Evolutionary conservation across 2,888 invertebrate genomes (phyloP).

Genomic region (Standfussiana lucernea): DNA sequence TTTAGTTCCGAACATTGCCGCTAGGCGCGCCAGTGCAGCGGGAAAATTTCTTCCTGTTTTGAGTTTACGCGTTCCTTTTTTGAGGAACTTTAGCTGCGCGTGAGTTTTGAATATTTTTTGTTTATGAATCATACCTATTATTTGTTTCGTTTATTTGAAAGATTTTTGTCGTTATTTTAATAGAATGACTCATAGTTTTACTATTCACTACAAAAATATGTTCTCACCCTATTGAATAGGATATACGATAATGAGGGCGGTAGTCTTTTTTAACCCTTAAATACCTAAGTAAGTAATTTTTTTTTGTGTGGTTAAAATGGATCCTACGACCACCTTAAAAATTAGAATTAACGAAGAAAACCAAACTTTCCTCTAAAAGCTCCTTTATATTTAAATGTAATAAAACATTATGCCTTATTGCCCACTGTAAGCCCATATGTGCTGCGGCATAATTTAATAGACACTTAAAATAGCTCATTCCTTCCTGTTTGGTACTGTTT

Average conservation of each 20-base stretch:
- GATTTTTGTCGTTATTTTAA: not conserved
- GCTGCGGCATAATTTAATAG: slow-evolving; percentile 27
- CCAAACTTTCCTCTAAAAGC: not conserved
- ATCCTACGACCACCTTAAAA: too few relatives aligned
- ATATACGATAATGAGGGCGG: not conserved
- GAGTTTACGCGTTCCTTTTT: slow-evolving; percentile 76
- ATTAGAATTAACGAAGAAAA: not conserved
- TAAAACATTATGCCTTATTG: not conserved
- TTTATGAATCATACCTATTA: slow-evolving; percentile 41
- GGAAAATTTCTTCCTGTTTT: slow-evolving; percentile 88
- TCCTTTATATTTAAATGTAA: not conserved
- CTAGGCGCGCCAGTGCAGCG: slow-evolving; percentile 79
- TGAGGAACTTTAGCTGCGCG: slow-evolving; percentile 72
- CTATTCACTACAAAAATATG: not conserved
- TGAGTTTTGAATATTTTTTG: slow-evolving; percentile 41
- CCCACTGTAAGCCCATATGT: slow-evolving; percentile 7
- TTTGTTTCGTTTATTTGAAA: slow-evolving; percentile 14
- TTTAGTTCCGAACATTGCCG: slow-evolving; percentile 85
- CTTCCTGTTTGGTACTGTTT: slow-evolving; percentile 43
- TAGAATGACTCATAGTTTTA: not conserved
- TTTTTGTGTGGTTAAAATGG: not conserved
- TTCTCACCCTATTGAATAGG: not conserved
- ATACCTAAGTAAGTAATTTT: not conserved
- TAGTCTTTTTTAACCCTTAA: not conserved
- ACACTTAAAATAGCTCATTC: slow-evolving; percentile 35